phyloP scores from a whole-genome alignment of 2,113 vertebrate species.

The Albula goreensis region DNA sequence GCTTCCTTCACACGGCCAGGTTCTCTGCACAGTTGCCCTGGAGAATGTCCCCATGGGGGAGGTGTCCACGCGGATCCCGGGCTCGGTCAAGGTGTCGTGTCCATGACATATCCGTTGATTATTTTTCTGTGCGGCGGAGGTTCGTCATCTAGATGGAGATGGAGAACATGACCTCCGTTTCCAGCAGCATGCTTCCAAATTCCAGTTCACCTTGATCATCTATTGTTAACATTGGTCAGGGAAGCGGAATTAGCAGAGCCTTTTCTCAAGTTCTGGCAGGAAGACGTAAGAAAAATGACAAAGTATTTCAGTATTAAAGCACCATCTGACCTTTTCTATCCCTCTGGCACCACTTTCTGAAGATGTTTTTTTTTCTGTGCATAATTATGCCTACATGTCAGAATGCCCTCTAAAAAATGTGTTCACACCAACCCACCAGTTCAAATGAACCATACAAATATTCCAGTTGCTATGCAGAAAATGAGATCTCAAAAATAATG shows the following conservation, averaged over 20 bases:
- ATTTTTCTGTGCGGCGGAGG: neutral
- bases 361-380: neutral
- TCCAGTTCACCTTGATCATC: constrained; percentile 56
- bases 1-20: neutral
- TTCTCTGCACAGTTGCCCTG: no score
- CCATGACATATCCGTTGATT: neutral
- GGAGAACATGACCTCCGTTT: constrained; percentile 42
- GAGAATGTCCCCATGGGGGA: no score
- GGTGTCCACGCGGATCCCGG: neutral
- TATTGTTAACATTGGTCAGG: constrained; percentile 64
- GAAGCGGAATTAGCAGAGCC: constrained; percentile 63
- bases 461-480: neutral
- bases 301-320: neutral
- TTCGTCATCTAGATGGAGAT: neutral
- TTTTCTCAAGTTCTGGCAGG: neutral
- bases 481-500: no score
- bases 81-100: neutral
- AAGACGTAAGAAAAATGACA: neutral
- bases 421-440: neutral
- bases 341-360: neutral
- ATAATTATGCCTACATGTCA: constrained; percentile 3
- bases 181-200: constrained; percentile 15
- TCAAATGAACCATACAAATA: neutral
- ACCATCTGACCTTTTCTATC: neutral
- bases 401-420: constrained; percentile 5